Percentiles rank a stretch among this genome's conserved stretches.
Evolutionary conservation across 2,888 invertebrate species (phyloP).

Genomic region (Stomorhina lunata): DNA sequence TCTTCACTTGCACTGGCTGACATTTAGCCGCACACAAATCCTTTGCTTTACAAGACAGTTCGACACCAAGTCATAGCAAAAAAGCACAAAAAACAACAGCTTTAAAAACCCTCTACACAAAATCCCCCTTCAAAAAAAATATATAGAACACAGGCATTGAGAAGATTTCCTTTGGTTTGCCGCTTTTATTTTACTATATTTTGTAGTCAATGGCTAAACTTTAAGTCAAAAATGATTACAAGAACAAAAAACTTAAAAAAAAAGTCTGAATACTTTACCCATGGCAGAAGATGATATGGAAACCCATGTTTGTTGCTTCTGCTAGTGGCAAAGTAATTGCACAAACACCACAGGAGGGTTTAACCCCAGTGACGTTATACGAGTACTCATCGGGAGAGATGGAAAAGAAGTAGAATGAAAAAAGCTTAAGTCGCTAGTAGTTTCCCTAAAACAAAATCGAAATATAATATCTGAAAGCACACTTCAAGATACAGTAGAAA

Average conservation of each 20-base stretch:
- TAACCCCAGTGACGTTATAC: conserved; percentile 48
- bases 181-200: conserved; percentile 59
- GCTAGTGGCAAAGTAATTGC: conserved; percentile 66
- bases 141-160: conserved; percentile 19
- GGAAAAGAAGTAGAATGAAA: conserved; percentile 33
- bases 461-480: conserved; percentile 69
- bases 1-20: conserved; percentile 35
- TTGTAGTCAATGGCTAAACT: conserved; percentile 51
- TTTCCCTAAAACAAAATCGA: conserved; percentile 35
- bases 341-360: conserved; percentile 58
- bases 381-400: neutral
- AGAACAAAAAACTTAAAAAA: conserved; percentile 60
- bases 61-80: conserved; percentile 64
- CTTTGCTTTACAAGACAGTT: conserved; percentile 68
- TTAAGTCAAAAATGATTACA: conserved; percentile 62
- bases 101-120: conserved; percentile 35
- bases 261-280: no score
- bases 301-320: conserved; percentile 55
- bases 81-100: conserved; percentile 12
- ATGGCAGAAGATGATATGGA: no score
- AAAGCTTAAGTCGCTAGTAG: conserved; percentile 34
- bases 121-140: neutral
- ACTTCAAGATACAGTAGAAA: conserved; percentile 78
- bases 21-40: conserved; percentile 65
- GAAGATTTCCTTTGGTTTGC: conserved; percentile 49